Base-by-base conservation (phyloP, 2,797 vertebrate species). In the Halcyon leucocephala region DNA sequence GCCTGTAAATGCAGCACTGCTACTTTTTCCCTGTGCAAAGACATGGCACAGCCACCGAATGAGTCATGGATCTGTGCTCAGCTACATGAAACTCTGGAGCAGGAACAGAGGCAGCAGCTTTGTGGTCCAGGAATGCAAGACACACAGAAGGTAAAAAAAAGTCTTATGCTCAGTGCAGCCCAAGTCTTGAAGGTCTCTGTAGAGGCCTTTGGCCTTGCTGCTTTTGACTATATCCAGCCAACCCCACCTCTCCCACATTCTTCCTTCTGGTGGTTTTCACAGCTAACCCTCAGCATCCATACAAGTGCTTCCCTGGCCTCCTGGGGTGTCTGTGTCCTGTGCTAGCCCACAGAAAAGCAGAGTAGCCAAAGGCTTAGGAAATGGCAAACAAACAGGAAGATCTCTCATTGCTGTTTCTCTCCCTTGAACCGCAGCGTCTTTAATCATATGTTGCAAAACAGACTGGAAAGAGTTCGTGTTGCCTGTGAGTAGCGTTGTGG, bases 381-480 rank as follows among this genome's bases (percentile, higher is more conserved):
- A 65, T 26, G 11, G 21, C 44, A 93, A 37, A 29, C 35, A 66
- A 71, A 41, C 22, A 41, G 46, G 19, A 81, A n/a, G 14, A 19
- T 58, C 64, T 83, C 26, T 60, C 3, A 0, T 74, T 77, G 64
- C 48, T 64, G 11, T 29, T 74, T 64, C 83, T n/a, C 20, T 55
- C n/a, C 20, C n/a, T 55, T 26, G 65, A 69, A 37, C 25, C 37
- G 73, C 65, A 81, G 33, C 58, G n/a, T 31, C 54, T 81, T 57
- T 25, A 28, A 29, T 18, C 21, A 3, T 44, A 20, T 2, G 0
- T n/a, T 64, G 19, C 49, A 33, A 19, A 28, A 29, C 0, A 3
- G 42, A 7, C 39, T 12, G 39, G 48, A 74, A 19, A 1, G 0
- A 2, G 3, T 7, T 49, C 0, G 0, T 42, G 31, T 21, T 62